Conservation (phyloP, 1,140 invertebrate genomes). For the Drosophila pseudoobscura region DNA sequence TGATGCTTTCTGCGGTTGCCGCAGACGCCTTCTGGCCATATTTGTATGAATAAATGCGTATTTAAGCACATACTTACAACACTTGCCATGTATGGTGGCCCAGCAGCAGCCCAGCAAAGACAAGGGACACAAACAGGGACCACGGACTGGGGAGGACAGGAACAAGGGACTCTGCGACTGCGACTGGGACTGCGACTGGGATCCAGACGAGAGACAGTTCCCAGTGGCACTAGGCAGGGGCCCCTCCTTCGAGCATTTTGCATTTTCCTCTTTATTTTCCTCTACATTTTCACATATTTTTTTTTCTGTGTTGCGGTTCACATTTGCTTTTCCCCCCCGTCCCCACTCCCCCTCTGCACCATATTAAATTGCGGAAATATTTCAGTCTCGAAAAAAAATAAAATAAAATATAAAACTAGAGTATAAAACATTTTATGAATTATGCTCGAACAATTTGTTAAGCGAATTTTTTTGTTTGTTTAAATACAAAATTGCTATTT, state of each 20-base stretch:
- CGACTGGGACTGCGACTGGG: slow-evolving; percentile 5
- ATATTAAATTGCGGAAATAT: slow-evolving; percentile 34
- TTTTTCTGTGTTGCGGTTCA: slow-evolving; percentile 22
- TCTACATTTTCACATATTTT: slow-evolving; percentile 33
- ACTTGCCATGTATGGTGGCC: slow-evolving; percentile 73
- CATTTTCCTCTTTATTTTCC: slow-evolving; percentile 28
- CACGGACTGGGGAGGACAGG: not conserved
- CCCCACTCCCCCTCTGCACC: not conserved
- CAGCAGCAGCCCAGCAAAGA: slow-evolving; percentile 30
- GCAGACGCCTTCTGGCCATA: slow-evolving; percentile 70
- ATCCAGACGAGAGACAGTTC: slow-evolving; percentile 41
- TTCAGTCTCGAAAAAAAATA: slow-evolving; percentile 6
- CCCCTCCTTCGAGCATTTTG: slow-evolving; percentile 9
- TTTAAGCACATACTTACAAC: slow-evolving; percentile 82
- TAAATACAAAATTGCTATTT: slow-evolving; percentile 53
- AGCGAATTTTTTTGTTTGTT: slow-evolving; percentile 30
- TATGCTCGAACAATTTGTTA: slow-evolving; percentile 48
- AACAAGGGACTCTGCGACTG: slow-evolving; percentile 6
- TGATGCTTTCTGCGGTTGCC: slow-evolving; percentile 56
- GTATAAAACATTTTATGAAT: slow-evolving; percentile 44
- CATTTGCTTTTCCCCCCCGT: slow-evolving; percentile 15
- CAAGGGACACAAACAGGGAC: slow-evolving; percentile 25
- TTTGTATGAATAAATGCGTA: slow-evolving; percentile 82
- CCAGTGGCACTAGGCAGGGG: slow-evolving; percentile 30
- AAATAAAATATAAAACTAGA: not conserved